Conservation (phyloP, 30 jellyfish, hydroid and myxozoan species). For the Aurelia sp. region DNA sequence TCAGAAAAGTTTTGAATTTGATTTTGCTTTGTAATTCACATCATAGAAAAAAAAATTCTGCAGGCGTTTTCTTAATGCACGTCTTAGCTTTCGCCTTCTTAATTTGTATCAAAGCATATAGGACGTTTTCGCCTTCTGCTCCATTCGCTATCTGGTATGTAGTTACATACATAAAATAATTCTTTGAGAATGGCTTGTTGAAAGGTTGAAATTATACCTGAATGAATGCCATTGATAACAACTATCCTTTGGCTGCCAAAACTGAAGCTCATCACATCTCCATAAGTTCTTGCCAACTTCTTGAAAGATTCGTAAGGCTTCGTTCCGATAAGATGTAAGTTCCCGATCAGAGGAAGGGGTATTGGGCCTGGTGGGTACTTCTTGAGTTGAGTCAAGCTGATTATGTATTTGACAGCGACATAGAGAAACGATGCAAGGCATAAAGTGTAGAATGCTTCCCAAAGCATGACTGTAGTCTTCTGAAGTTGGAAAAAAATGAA, state of each 20-base stretch:
- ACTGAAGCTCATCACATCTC: conserved; percentile 59
- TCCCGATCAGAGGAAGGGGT: conserved; percentile 83
- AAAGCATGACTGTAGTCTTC: not conserved
- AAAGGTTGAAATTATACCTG: conserved; percentile 8
- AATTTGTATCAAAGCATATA: too few species aligned
- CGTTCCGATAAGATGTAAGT: conserved; percentile 61
- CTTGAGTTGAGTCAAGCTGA: conserved; percentile 39
- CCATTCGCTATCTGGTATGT: too few species aligned
- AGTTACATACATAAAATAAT: not conserved
- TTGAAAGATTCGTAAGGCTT: conserved; percentile 42
- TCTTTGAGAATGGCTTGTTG: not conserved
- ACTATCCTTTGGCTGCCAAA: conserved; percentile 61
- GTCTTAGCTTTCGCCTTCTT: too few species aligned
- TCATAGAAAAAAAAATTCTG: too few species aligned
- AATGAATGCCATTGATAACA: conserved; percentile 44
- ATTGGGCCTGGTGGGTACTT: conserved; percentile 86
- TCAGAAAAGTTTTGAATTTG: too few species aligned
- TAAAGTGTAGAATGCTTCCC: conserved; percentile 13
- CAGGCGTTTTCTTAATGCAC: too few species aligned
- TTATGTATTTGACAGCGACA: conserved; percentile 17
- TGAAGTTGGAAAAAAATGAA: too few species aligned
- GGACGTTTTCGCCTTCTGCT: too few species aligned
- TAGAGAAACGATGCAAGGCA: conserved; percentile 17
- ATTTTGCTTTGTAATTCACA: too few species aligned
- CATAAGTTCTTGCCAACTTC: conserved; percentile 55